Evolutionary conservation across 2,797 vertebrate species (phyloP).

Genomic region (Chaetophractus vellerosus): DNA sequence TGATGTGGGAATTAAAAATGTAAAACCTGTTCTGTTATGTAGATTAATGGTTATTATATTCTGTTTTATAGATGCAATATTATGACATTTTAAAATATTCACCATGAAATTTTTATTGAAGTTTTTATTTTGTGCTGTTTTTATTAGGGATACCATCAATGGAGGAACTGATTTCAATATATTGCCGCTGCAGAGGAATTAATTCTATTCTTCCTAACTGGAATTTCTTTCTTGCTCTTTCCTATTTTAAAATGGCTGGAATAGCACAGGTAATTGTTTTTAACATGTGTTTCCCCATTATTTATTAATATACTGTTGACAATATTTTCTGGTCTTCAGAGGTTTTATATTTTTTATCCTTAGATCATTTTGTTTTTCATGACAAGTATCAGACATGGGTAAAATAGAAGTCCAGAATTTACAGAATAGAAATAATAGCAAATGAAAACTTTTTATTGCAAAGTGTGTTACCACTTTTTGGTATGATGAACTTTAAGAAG

Average conservation of each 20-base stretch:
- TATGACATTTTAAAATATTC: slow-evolving; percentile 45
- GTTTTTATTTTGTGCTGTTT: neutral
- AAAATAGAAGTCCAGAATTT: slow-evolving; percentile 60
- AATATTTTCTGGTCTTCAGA: slow-evolving; percentile 9
- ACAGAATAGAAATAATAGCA: slow-evolving; percentile 22
- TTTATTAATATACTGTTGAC: slow-evolving; percentile 7
- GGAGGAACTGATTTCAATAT: slow-evolving; percentile 93
- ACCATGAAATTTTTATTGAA: slow-evolving; percentile 50
- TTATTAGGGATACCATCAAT: slow-evolving; percentile 92
- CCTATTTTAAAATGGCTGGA: slow-evolving; percentile 95
- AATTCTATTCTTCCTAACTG: slow-evolving; percentile 89
- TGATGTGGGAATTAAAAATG: slow-evolving; percentile 43
- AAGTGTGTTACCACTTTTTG: slow-evolving; percentile 8
- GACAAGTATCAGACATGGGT: neutral
- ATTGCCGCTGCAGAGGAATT: slow-evolving; percentile 91
- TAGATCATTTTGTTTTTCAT: slow-evolving; percentile 33
- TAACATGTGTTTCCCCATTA: slow-evolving; percentile 1
- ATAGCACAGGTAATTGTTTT: slow-evolving; percentile 93
- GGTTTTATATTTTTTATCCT: slow-evolving; percentile 6
- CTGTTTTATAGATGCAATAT: neutral
- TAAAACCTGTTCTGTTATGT: slow-evolving; percentile 40
- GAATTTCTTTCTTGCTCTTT: slow-evolving; percentile 95
- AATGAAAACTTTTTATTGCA: neutral
- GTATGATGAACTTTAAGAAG: neutral
- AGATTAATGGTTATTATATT: neutral